Percentiles rank a stretch among this genome's conserved stretches.
Conservation (phyloP, 2,888 invertebrate genomes). For the Drosophila mayaguana region DNA sequence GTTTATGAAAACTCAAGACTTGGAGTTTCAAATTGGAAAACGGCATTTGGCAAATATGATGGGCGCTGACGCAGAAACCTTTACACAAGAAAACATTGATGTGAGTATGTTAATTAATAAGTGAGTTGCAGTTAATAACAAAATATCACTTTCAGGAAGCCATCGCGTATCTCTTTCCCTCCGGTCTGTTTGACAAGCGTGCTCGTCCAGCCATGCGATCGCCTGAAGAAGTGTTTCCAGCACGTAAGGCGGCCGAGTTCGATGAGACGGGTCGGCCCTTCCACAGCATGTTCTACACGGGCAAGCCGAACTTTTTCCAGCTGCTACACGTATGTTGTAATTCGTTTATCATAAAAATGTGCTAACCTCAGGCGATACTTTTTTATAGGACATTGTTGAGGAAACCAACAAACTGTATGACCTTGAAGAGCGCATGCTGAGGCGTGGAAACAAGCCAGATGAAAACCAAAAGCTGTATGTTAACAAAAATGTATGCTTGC, state of each 20-base stretch:
- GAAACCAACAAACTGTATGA: slow-evolving; percentile 89
- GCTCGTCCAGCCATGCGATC: slow-evolving; percentile 96
- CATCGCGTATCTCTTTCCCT: slow-evolving; percentile 97
- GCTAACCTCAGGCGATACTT: background rate
- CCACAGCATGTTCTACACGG: slow-evolving; percentile 96
- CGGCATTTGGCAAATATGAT: slow-evolving; percentile 99
- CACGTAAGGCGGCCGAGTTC: slow-evolving; percentile 94
- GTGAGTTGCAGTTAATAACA: background rate
- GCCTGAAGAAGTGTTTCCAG: slow-evolving; percentile 94
- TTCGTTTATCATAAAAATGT: too few relatives aligned
- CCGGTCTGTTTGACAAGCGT: slow-evolving; percentile 93
- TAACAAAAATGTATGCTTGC: background rate
- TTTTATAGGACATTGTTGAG: slow-evolving; percentile 88
- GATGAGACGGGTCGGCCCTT: slow-evolving; percentile 95
- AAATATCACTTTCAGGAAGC: slow-evolving; percentile 87
- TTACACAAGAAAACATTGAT: slow-evolving; percentile 94
- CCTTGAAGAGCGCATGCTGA: slow-evolving; percentile 90
- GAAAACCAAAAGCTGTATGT: slow-evolving; percentile 87
- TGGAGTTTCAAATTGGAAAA: slow-evolving; percentile 95
- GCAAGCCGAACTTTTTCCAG: slow-evolving; percentile 93
- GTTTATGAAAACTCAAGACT: slow-evolving; percentile 91
- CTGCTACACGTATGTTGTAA: slow-evolving; percentile 89
- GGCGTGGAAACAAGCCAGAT: slow-evolving; percentile 88
- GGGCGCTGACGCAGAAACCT: slow-evolving; percentile 96
- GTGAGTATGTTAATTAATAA: slow-evolving; percentile 85